A percentile compares a stretch with the other conserved stretches of the same genome.
phyloP scores from a whole-genome alignment of 64 coral and sea anemone genomes.

The Orbicella faveolata region DNA sequence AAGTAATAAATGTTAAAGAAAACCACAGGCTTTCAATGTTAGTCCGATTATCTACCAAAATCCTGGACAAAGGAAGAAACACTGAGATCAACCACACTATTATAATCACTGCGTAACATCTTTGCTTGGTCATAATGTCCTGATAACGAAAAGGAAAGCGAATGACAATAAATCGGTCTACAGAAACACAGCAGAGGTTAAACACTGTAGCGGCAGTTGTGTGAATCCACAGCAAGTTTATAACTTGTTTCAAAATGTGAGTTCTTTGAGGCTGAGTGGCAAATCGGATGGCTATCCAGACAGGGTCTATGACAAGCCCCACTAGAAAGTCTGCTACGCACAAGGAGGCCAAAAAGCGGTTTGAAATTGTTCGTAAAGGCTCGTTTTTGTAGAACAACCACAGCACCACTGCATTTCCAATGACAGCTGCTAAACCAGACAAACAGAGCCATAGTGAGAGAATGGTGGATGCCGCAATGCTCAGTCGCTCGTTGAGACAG shows the following conservation, averaged over 20 bases:
- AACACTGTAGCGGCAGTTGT: neutral
- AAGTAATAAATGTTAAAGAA: neutral
- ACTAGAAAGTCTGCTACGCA: neutral
- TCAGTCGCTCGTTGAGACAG: neutral
- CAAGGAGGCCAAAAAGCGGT: neutral
- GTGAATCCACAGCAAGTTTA: neutral
- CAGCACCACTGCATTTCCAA: conserved; percentile 14
- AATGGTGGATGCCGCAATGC: neutral
- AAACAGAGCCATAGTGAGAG: neutral
- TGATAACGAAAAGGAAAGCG: conserved; percentile 27
- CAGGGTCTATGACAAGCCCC: conserved; percentile 5
- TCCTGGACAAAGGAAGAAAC: no score
- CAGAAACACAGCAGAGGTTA: neutral
- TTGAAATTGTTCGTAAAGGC: conserved; percentile 10
- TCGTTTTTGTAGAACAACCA: conserved; percentile 15
- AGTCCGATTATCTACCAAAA: no score
- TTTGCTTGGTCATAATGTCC: neutral
- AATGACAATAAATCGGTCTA: conserved; percentile 22
- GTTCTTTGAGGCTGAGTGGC: neutral
- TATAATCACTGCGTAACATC: neutral
- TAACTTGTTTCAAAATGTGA: neutral
- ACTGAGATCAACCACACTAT: neutral
- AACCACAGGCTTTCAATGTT: neutral
- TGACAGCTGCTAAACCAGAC: conserved; percentile 12
- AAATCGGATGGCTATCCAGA: neutral